Conservation (phyloP, 2,113 vertebrate species). For the Anhinga anhinga region DNA sequence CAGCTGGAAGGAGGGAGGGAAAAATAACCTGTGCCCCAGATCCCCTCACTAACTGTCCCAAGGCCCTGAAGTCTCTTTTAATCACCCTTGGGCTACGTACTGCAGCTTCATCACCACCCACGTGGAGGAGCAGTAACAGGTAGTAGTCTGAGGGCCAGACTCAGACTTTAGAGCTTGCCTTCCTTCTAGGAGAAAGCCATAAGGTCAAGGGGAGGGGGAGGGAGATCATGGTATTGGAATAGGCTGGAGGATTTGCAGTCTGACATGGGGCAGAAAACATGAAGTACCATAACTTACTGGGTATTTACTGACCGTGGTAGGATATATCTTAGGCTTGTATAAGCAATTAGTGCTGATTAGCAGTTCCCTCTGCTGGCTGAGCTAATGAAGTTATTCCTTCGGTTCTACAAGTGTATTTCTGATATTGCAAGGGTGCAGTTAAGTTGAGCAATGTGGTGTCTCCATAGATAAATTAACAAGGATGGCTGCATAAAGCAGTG, state of each 20-base stretch:
- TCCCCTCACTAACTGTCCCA: too few species aligned
- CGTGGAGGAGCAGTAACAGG: too few species aligned
- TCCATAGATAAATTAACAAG: background rate
- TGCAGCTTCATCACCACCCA: too few species aligned
- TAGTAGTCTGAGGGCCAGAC: too few species aligned
- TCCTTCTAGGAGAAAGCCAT: background rate
- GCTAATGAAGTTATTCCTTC: background rate
- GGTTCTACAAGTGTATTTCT: background rate
- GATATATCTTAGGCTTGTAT: background rate
- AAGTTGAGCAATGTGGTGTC: background rate
- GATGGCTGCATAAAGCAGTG: background rate
- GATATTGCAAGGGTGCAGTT: background rate
- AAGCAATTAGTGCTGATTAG: constrained; percentile 32
- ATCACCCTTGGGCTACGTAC: too few species aligned
- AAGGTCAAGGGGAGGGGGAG: background rate
- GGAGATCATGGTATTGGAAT: background rate
- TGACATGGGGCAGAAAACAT: background rate
- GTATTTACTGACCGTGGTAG: background rate
- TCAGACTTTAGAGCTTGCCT: background rate
- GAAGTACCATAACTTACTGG: background rate
- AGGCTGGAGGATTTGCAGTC: background rate
- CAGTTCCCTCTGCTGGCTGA: constrained; percentile 61
- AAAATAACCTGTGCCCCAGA: too few species aligned
- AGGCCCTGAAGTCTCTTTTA: too few species aligned
- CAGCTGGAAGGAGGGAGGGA: too few species aligned